Evolutionary conservation across 2,797 vertebrate species (phyloP).

Genomic region (Eremophila alpestris): DNA sequence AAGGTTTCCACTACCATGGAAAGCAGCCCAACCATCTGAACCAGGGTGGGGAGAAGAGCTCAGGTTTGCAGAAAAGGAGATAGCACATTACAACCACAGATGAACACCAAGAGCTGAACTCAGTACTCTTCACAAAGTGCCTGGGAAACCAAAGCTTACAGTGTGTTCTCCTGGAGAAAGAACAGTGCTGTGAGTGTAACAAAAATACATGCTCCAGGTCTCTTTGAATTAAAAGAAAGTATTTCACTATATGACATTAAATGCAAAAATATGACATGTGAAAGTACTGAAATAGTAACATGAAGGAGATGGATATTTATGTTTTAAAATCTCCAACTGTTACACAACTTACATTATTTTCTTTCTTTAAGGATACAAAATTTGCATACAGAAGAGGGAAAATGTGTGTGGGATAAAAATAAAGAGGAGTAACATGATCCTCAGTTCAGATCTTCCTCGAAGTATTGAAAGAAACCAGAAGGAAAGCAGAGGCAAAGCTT

Average conservation of each 20-base stretch:
- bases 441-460: background rate
- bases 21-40: background rate
- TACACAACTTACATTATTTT: background rate
- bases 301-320: background rate
- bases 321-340: background rate
- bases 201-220: background rate
- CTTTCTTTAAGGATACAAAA: background rate
- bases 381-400: background rate
- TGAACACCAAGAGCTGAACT: background rate
- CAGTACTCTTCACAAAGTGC: background rate
- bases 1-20: background rate
- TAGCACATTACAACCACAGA: accelerated
- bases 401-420: background rate
- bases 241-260: background rate
- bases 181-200: background rate
- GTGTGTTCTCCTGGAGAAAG: background rate
- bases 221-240: background rate
- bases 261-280: background rate
- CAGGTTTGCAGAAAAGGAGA: background rate
- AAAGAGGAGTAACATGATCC: background rate
- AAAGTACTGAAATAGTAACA: background rate
- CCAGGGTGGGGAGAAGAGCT: background rate
- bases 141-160: background rate
- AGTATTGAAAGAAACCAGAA: constrained; percentile 24
- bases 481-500: constrained; percentile 29